Conservation (phyloP, 2,797 vertebrate genomes). For the Gastrophryne carolinensis region DNA sequence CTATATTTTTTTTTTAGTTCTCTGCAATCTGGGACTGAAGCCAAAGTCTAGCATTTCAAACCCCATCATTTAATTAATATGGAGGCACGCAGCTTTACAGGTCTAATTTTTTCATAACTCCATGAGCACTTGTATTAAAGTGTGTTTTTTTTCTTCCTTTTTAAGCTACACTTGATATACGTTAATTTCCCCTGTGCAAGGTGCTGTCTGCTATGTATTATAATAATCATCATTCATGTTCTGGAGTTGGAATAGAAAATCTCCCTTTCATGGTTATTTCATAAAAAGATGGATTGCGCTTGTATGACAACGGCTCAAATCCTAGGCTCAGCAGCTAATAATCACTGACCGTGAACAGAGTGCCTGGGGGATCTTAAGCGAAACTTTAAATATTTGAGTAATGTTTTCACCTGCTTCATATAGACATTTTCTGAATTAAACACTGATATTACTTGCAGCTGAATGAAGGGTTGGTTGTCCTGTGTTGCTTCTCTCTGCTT, state of each 20-base stretch:
- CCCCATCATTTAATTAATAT: conserved; percentile 34
- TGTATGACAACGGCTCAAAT: background rate
- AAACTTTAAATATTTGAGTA: background rate
- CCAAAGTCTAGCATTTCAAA: conserved; percentile 17
- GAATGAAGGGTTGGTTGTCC: no score
- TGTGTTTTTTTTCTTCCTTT: background rate
- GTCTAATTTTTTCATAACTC: conserved; percentile 12
- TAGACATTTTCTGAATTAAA: no score
- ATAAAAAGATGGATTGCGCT: background rate
- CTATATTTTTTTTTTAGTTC: background rate
- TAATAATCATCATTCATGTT: conserved; percentile 1
- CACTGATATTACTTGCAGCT: no score
- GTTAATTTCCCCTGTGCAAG: conserved; percentile 20
- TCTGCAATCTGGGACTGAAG: conserved; percentile 5
- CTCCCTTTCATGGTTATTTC: background rate
- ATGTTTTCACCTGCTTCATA: background rate
- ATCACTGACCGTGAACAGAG: background rate
- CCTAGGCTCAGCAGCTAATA: background rate
- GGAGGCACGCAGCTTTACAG: background rate
- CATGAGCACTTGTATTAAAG: background rate
- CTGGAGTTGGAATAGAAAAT: background rate
- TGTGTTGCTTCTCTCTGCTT: no score
- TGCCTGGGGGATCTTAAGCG: background rate
- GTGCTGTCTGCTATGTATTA: conserved; percentile 8
- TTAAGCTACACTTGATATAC: conserved; percentile 19